phyloP scores from a whole-genome alignment of 2,888 invertebrate species.

The Volucella zonaria region DNA sequence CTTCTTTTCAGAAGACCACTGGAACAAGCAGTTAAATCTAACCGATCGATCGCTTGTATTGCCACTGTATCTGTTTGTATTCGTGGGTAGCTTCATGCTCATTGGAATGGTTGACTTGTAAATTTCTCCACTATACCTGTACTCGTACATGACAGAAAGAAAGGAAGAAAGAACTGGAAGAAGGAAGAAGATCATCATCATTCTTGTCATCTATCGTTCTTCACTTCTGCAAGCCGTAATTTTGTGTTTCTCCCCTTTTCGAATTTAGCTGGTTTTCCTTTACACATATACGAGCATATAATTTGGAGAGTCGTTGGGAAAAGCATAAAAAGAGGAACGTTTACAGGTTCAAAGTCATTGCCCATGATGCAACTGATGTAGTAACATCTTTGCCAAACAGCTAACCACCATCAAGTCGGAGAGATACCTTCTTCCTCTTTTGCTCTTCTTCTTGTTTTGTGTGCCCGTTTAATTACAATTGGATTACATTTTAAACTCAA shows the following conservation, averaged over 20 bases:
- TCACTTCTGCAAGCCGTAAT: slow-evolving; percentile 57
- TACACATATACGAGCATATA: slow-evolving; percentile 39
- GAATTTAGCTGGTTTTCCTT: slow-evolving; percentile 45
- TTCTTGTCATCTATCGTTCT: slow-evolving; percentile 65
- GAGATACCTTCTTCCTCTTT: slow-evolving; percentile 59
- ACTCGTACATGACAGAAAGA: slow-evolving; percentile 1
- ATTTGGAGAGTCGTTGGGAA: slow-evolving; percentile 78
- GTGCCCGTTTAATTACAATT: slow-evolving; percentile 39
- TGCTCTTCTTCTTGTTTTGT: slow-evolving; percentile 49
- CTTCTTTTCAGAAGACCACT: slow-evolving; percentile 10
- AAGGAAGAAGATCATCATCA: slow-evolving; percentile 51
- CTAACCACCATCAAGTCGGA: slow-evolving; percentile 31
- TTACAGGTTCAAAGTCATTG: slow-evolving; percentile 83
- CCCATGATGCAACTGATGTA: slow-evolving; percentile 83
- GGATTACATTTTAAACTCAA: slow-evolving; percentile 20
- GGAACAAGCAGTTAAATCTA: slow-evolving; percentile 20
- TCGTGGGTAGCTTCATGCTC: slow-evolving; percentile 28
- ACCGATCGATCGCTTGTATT: slow-evolving; percentile 23
- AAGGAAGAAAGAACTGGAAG: slow-evolving; percentile 53
- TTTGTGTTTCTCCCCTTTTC: slow-evolving; percentile 65
- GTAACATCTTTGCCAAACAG: slow-evolving; percentile 79
- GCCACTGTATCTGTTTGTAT: not conserved
- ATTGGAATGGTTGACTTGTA: slow-evolving; percentile 64
- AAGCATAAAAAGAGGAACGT: slow-evolving; percentile 83
- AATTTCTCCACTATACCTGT: slow-evolving; percentile 57